These are phyloP conservation scores for Standfussiana lucernea DNA, from an alignment of 2,888 invertebrate genomes.

Conservation along the genomic window DNA sequence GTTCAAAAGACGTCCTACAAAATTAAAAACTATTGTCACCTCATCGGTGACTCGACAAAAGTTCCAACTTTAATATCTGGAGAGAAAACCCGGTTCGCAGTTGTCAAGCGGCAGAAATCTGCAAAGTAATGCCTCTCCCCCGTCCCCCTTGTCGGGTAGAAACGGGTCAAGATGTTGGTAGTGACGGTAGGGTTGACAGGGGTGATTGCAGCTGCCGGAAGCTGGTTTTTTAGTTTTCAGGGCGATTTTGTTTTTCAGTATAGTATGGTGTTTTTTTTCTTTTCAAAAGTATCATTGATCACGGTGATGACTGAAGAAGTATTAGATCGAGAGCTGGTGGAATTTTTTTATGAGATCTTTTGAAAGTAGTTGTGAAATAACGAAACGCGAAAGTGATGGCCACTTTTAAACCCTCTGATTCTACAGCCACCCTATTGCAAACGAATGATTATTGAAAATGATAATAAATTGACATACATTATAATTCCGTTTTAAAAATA, in stretches of 20 bases:
- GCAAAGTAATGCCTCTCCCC: constrained; percentile 78
- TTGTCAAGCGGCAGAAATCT: constrained; percentile 81
- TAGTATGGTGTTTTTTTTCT: background rate
- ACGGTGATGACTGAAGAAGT: too few relatives aligned
- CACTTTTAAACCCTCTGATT: too few relatives aligned
- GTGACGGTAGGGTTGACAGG: constrained; percentile 47
- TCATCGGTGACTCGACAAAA: constrained; percentile 50
- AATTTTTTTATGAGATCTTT: too few relatives aligned
- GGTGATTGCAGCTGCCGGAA: constrained; percentile 24
- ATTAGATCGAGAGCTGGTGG: too few relatives aligned
- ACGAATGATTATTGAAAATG: too few relatives aligned
- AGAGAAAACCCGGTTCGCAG: constrained; percentile 76
- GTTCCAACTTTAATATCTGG: constrained; percentile 70
- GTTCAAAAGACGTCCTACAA: background rate
- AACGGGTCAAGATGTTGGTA: constrained; percentile 83
- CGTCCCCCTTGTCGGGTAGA: constrained; percentile 67
- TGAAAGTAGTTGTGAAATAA: too few relatives aligned
- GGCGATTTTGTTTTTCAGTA: too few relatives aligned
- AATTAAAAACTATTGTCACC: constrained; percentile 29
- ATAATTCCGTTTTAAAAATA: too few relatives aligned
- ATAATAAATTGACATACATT: too few relatives aligned
- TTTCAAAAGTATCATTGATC: background rate
- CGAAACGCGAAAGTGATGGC: too few relatives aligned
- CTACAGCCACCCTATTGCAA: too few relatives aligned
- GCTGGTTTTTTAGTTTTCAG: constrained; percentile 17